Percentiles rank a stretch among this genome's conserved stretches.
phyloP scores from a whole-genome alignment of 2,888 invertebrate species.

The Thymelicus sylvestris region DNA sequence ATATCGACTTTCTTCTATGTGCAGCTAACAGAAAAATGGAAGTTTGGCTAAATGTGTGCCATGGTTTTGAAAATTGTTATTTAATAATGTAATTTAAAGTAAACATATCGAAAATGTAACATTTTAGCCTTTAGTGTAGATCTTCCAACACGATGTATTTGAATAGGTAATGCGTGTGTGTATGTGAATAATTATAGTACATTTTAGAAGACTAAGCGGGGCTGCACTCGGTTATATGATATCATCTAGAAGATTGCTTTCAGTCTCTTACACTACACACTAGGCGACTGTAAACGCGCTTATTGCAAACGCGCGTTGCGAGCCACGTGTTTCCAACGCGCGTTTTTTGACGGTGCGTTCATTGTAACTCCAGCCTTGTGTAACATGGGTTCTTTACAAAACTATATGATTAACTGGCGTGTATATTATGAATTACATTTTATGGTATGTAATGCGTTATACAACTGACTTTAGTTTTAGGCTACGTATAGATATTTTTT shows the following conservation, averaged over 20 bases:
- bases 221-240: constrained; percentile 24
- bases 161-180: constrained; percentile 62
- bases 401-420: constrained; percentile 58
- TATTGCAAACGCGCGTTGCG: constrained; percentile 28
- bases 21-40: constrained; percentile 53
- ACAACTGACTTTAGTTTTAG: constrained; percentile 82
- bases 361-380: constrained; percentile 31
- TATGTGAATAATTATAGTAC: constrained; percentile 56
- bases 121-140: constrained; percentile 82
- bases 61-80: constrained; percentile 75
- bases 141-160: constrained; percentile 75
- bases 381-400: constrained; percentile 58
- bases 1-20: constrained; percentile 45
- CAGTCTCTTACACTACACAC: constrained; percentile 36
- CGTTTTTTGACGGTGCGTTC: constrained; percentile 25
- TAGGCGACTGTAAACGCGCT: constrained; percentile 18
- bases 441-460: constrained; percentile 62
- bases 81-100: constrained; percentile 71
- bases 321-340: not conserved
- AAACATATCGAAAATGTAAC: constrained; percentile 82
- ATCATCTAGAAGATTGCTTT: constrained; percentile 41
- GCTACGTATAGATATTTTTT: constrained; percentile 76
- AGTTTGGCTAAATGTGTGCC: constrained; percentile 73
- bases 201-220: constrained; percentile 26
- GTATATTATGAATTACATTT: constrained; percentile 65